Base-by-base conservation (phyloP, 2,113 vertebrate genomes). In the Rhynchopsitta pachyrhyncha region DNA sequence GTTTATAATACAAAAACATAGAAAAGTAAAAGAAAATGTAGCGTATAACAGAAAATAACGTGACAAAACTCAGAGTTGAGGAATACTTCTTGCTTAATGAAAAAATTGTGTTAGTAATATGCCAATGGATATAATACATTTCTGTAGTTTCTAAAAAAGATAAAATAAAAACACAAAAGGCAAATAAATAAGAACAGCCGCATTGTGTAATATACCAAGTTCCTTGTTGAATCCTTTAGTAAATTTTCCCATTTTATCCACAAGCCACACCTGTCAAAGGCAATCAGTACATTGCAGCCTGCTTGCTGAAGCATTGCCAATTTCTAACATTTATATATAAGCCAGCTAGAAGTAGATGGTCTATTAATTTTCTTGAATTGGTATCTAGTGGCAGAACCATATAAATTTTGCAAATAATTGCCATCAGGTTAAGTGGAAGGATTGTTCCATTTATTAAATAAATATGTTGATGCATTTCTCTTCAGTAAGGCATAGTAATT, bases 361-460 rank as follows among this genome's bases (percentile, higher is more conserved):
- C 69, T 92, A 88, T 96, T 95, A 93, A 94, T 97, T 91, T 93
- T 80, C 85, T 93, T 80, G 63, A 92, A 96, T 52, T 88, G 76
- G 33, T 95, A n/a, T 95, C 82, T 77, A 68, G 53, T 87, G 68
- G 90, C 77, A 93, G 71, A 83, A 88, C 46, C 79, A 66, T 87
- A 92, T 95, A 96, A 70, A 95, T 96, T 96, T 96, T n/a, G 28
- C 19, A 70, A 88, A 95, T 92, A 95, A 96, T 82, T 96, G 53
- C 84, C 70, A 62, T 82, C 78, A 78, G 44, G 79, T 93, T 92
- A 96, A 96, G 82, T 88, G 59, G 66, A 87, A 96, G 52, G 50
- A 24, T 94, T 33, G 64, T 96, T 92, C 53, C 9, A 79, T 86
- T 97, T 95, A 96, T 91, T 94, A 94, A 90, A 93, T 60, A 91